Evolutionary conservation across 2,888 invertebrate species (phyloP), one percentile per base, ranked within the genome.

Genomic region (Octodonta nipae): DNA sequence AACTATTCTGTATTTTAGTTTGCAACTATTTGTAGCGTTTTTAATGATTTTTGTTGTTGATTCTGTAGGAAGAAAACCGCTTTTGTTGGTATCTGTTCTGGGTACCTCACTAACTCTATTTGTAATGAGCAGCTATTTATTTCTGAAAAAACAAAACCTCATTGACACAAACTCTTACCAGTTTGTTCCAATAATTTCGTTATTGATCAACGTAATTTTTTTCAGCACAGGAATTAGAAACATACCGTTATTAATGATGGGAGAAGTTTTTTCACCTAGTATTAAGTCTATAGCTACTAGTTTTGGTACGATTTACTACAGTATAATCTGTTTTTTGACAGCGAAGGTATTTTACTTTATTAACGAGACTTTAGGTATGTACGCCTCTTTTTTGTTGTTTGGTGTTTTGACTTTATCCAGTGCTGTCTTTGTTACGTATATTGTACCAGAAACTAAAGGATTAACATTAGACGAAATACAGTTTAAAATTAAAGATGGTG

Each of bases 21-120:
- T 72, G 25, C 73, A 73, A 58, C 62, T 73, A 2, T 56, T 70
- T 1, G 66, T 73, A 3, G 70, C 73, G 32, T 58, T 66, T 24
- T 54, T 71, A 5, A 68, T 73, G 2, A 69, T 73, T 3, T 55
- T 70, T 33, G 58, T 75, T 7, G 73, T 75, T 5, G 75, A 75
- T 49, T 58, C 60, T 32, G 53, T 64, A 3, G 75, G 75, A 2
- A 53, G 74, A 32, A 58, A 66, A 35, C 62, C 65, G 2, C 53
- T 75, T 7, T 56, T 75, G 16, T 52, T 71, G 3, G 40, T 65
- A 11, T 71, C 71, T 4, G 64, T 68, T 2, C 39, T 60, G 3
- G 55, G 66, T 0, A 61, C 65, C 5, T 52, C 63, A 1, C 12
- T 64, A 2, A 56, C 65, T 0, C 52, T 67, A 8, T 48, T 57